phyloP scores from a whole-genome alignment of 2,113 vertebrate genomes.

The Microcebus jonahi region DNA sequence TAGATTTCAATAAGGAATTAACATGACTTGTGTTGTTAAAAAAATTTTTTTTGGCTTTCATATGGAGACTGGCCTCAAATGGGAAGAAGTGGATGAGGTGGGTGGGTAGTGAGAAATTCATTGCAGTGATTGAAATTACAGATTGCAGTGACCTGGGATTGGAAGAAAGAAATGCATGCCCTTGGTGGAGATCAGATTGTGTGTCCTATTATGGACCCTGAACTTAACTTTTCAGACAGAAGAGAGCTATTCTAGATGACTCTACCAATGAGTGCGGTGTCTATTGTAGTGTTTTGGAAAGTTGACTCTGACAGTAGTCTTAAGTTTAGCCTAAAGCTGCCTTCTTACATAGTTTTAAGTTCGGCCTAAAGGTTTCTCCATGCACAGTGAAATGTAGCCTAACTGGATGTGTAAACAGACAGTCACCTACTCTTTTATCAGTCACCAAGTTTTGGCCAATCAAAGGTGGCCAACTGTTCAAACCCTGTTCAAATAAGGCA shows the following conservation, averaged over 20 bases:
- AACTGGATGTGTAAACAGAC: too few relatives aligned
- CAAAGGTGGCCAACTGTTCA: too few relatives aligned
- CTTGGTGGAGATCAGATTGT: not conserved
- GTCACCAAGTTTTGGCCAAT: too few relatives aligned
- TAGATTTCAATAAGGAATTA: not conserved
- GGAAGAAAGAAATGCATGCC: not conserved
- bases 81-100: not conserved
- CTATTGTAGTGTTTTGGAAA: not conserved
- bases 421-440: too few relatives aligned
- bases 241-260: not conserved
- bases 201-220: not conserved
- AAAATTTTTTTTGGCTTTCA: not conserved
- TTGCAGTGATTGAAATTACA: not conserved
- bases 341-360: too few relatives aligned
- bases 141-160: not conserved
- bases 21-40: not conserved
- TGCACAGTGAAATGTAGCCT: too few relatives aligned
- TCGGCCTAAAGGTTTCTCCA: too few relatives aligned
- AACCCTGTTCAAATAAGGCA: too few relatives aligned
- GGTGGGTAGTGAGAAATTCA: not conserved
- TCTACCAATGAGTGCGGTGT: accelerated
- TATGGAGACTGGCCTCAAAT: not conserved
- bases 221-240: not conserved
- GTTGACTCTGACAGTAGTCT: not conserved
- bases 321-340: too few relatives aligned